A percentile compares a stretch with the other conserved stretches of the same genome.
phyloP scores from a whole-genome alignment of 1,140 invertebrate genomes.

The Lasioglossum baleicum region DNA sequence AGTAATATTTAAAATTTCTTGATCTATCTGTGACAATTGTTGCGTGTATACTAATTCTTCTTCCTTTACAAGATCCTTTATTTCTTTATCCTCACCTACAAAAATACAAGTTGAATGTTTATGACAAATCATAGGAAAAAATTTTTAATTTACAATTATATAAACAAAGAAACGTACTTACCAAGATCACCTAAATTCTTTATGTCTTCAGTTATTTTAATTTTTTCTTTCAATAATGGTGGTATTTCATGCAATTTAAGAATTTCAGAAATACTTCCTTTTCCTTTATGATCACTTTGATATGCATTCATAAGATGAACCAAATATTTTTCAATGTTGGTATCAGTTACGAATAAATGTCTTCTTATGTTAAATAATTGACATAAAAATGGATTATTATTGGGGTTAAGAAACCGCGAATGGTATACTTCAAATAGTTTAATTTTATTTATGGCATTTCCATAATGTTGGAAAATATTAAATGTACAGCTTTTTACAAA shows the following conservation, averaged over 20 bases:
- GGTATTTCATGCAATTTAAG: conserved; percentile 68
- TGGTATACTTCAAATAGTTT: no score
- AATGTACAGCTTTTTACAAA: no score
- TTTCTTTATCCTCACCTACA: conserved; percentile 77
- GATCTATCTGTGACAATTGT: conserved; percentile 77
- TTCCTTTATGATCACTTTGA: conserved; percentile 7
- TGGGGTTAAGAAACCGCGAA: no score
- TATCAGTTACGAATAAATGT: conserved; percentile 4
- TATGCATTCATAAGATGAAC: conserved; percentile 58
- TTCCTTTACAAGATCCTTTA: conserved; percentile 80
- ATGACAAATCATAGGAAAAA: no score
- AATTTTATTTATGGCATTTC: no score
- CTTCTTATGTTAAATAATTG: no score
- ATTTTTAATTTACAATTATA: no score
- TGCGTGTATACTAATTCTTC: conserved; percentile 79
- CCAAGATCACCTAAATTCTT: conserved; percentile 78
- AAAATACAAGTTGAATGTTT: no score
- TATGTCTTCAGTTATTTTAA: conserved; percentile 75
- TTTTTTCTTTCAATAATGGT: conserved; percentile 71
- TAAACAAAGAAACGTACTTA: no score
- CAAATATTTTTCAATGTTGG: conserved; percentile 63
- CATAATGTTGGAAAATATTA: no score
- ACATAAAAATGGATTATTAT: no score
- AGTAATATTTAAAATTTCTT: conserved; percentile 78
- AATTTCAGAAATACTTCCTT: conserved; percentile 42